These are phyloP conservation scores for Sardina pilchardus DNA, from an alignment of 2,113 vertebrate genomes.

Conservation along the genomic window DNA sequence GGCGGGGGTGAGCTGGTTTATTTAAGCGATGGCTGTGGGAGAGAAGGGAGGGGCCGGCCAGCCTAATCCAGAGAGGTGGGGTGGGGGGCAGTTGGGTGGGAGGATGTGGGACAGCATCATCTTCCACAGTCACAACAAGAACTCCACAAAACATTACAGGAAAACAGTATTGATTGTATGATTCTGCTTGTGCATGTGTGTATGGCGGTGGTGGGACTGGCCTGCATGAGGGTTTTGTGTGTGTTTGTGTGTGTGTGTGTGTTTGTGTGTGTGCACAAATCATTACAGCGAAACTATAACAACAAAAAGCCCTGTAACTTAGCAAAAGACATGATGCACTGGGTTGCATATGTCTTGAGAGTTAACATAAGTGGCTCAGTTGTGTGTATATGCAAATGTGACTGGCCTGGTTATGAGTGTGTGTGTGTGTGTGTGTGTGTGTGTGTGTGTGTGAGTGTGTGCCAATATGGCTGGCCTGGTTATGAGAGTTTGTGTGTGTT, in stretches of 20 bases:
- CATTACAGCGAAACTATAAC: no score
- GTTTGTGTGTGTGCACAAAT: neutral
- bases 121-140: neutral
- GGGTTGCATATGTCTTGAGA: no score
- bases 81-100: neutral
- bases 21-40: conserved; percentile 42
- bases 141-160: neutral
- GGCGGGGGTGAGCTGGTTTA: conserved; percentile 39
- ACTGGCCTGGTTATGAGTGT: neutral
- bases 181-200: neutral
- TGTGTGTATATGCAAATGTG: no score
- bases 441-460: neutral
- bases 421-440: neutral
- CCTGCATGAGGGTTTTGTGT: neutral
- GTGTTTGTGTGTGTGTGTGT: neutral
- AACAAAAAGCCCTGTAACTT: no score
- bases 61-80: conserved; percentile 52
- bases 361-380: no score
- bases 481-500: neutral
- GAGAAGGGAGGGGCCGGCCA: conserved; percentile 45
- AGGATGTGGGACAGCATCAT: neutral
- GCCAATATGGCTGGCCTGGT: neutral
- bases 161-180: neutral
- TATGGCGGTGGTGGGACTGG: neutral
- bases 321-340: no score